Percentiles rank a stretch among this genome's conserved stretches.
Evolutionary conservation across 1,140 invertebrate genomes (phyloP).

Genomic region (Dysdera silvatica): DNA sequence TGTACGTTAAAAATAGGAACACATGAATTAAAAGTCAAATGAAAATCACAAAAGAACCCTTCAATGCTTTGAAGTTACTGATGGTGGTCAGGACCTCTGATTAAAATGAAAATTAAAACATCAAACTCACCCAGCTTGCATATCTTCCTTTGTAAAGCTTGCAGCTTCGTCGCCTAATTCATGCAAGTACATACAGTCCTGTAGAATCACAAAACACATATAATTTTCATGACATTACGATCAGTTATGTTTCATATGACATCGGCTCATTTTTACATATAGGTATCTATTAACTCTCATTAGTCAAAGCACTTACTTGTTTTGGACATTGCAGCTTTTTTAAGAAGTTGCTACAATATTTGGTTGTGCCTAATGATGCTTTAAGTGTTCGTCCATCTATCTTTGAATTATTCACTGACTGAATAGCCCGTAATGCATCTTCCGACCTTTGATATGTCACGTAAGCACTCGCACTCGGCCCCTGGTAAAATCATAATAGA

Average conservation of each 20-base stretch:
- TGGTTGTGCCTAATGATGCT: constrained; percentile 96
- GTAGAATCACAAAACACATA: constrained; percentile 31
- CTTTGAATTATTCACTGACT: constrained; percentile 92
- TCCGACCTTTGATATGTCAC: constrained; percentile 91
- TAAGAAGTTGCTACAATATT: constrained; percentile 99
- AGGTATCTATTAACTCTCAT: too few relatives aligned
- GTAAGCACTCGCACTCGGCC: constrained; percentile 91
- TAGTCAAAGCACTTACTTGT: constrained; percentile 47
- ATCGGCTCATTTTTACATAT: not conserved
- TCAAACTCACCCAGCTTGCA: constrained; percentile 73
- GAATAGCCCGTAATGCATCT: constrained; percentile 91
- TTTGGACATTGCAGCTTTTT: constrained; percentile 95
- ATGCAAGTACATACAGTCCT: constrained; percentile 99
- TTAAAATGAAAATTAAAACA: too few relatives aligned
- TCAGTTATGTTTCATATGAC: too few relatives aligned
- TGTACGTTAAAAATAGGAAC: too few relatives aligned
- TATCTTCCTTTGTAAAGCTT: constrained; percentile 98
- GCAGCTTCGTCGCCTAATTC: constrained; percentile 92
- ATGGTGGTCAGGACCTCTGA: too few relatives aligned
- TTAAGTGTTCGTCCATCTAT: constrained; percentile 92
- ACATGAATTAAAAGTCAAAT: too few relatives aligned
- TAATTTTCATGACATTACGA: too few relatives aligned
- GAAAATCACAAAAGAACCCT: too few relatives aligned
- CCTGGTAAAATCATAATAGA: constrained; percentile 49
- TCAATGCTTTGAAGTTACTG: too few relatives aligned